phyloP scores from a whole-genome alignment of 2,113 vertebrate genomes.

The Ifrita kowaldi region DNA sequence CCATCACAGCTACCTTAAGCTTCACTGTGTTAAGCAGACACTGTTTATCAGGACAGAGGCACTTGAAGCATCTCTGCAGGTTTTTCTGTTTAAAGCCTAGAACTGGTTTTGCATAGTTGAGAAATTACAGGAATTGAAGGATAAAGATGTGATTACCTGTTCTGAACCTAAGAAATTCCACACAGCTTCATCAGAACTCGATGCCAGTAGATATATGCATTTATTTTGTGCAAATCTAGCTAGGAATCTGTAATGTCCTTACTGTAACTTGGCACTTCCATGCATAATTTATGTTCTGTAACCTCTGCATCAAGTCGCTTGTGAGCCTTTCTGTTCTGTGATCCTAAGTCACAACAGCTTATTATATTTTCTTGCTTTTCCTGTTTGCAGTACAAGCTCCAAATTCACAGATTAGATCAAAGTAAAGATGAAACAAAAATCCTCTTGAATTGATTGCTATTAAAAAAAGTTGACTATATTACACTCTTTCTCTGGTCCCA shows the following conservation, averaged over 20 bases:
- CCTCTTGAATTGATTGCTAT: neutral
- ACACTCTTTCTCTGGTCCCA: neutral
- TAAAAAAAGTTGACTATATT: neutral
- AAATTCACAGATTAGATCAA: neutral
- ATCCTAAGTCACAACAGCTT: neutral
- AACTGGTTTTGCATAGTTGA: neutral
- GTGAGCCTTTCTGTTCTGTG: neutral
- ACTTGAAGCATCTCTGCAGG: neutral
- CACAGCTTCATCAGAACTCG: neutral
- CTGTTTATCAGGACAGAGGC: neutral
- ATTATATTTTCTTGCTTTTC: neutral
- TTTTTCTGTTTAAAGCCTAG: neutral
- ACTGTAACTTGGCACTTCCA: neutral
- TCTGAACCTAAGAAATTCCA: neutral
- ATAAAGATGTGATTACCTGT: neutral
- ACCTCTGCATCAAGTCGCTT: neutral
- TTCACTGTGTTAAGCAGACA: neutral
- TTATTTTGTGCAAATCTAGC: neutral
- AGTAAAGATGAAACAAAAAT: neutral
- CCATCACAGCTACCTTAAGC: neutral
- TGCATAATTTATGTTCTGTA: conserved; percentile 26
- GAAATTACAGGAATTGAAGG: neutral
- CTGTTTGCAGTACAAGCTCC: neutral
- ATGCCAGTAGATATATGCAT: fast-evolving
- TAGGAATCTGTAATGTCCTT: neutral